Evolutionary conservation across 2,888 invertebrate genomes (phyloP).

Genomic region (Andrena minutula): DNA sequence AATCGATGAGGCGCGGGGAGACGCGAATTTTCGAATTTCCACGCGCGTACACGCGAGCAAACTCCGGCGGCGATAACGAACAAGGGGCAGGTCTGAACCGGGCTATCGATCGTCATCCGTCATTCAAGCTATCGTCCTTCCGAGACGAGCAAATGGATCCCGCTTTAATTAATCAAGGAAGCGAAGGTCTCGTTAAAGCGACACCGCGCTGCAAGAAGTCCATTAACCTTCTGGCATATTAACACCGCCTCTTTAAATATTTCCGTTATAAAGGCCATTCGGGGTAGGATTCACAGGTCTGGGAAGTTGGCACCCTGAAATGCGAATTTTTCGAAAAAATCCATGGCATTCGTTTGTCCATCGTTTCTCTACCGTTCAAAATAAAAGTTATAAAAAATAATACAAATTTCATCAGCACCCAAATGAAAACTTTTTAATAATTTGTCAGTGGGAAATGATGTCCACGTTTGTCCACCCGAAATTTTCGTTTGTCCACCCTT

Average conservation of each 20-base stretch:
- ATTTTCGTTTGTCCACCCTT: too few species aligned
- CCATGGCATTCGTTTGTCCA: too few species aligned
- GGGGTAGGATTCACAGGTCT: neutral
- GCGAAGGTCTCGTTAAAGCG: slow-evolving; percentile 27
- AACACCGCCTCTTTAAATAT: slow-evolving; percentile 9
- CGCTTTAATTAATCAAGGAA: slow-evolving; percentile 44
- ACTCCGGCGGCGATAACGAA: slow-evolving; percentile 18
- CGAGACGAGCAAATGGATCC: slow-evolving; percentile 6
- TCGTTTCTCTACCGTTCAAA: neutral
- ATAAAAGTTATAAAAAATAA: neutral
- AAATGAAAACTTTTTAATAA: too few species aligned
- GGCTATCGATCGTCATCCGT: slow-evolving; percentile 49
- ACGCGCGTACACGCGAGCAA: slow-evolving; percentile 8
- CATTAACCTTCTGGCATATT: slow-evolving; percentile 16
- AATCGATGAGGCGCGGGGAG: slow-evolving; percentile 33
- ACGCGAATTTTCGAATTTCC: slow-evolving; percentile 42
- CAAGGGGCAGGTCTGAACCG: neutral
- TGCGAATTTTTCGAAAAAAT: too few species aligned
- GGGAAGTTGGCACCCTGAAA: too few species aligned
- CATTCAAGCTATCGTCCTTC: slow-evolving; percentile 43
- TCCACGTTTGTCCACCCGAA: too few species aligned
- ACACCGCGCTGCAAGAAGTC: slow-evolving; percentile 1
- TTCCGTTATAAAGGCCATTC: neutral
- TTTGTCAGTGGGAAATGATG: too few species aligned
- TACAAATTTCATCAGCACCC: too few species aligned